phyloP scores from a whole-genome alignment of 2,113 vertebrate species.

The Glareola pratincola region DNA sequence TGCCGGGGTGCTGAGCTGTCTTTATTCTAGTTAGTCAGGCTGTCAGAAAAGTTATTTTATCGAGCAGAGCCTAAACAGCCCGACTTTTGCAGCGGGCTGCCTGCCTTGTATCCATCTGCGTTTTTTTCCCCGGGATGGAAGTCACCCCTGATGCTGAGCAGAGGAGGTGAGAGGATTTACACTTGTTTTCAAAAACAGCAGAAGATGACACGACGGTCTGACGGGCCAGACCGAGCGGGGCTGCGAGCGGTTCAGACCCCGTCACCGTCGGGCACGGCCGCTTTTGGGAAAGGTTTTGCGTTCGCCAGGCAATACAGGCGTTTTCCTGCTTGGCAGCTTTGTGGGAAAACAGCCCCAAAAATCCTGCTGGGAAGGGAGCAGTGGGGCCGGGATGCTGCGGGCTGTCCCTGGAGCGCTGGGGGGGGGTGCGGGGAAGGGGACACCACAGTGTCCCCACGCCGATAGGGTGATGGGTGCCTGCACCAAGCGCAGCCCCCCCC shows the following conservation, averaged over 20 bases:
- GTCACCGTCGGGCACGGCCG: accelerated
- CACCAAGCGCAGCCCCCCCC: background rate
- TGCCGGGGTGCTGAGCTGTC: background rate
- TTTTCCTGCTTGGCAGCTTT: background rate
- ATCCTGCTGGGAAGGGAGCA: background rate
- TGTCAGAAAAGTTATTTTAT: background rate
- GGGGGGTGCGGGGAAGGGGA: background rate
- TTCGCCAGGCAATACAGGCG: too few relatives aligned
- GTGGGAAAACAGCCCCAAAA: background rate
- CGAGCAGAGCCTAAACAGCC: background rate
- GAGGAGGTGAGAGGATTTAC: background rate
- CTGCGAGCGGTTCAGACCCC: accelerated
- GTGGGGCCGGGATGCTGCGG: accelerated
- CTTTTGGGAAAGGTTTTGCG: background rate
- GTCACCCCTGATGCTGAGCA: background rate
- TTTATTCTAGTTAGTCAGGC: background rate
- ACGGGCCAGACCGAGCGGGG: background rate
- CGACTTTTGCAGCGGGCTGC: accelerated
- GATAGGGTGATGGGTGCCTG: accelerated
- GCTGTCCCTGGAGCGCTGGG: background rate
- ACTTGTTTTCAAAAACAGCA: background rate
- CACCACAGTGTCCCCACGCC: accelerated
- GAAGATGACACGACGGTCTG: background rate
- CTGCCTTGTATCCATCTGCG: background rate
- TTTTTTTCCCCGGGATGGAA: background rate